Conservation (phyloP, 2,113 vertebrate species). For the Chlamydotis undulata region DNA sequence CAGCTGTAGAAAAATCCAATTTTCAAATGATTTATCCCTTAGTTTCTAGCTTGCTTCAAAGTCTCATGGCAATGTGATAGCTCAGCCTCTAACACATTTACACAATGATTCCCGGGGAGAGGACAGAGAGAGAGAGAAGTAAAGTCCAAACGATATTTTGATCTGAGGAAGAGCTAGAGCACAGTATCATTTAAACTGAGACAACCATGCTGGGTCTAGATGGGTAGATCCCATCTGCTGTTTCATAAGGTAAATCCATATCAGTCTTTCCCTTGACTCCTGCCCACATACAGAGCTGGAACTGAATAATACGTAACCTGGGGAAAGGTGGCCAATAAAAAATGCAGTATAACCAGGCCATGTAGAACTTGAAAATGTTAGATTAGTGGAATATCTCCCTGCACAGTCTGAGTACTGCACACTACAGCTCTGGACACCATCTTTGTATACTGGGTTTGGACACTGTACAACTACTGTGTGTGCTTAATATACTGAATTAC, state of each 20-base stretch:
- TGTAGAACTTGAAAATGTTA: background rate
- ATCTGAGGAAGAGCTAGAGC: background rate
- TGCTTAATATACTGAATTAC: background rate
- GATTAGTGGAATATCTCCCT: background rate
- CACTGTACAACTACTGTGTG: background rate
- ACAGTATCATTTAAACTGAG: background rate
- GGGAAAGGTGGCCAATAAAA: slow-evolving; percentile 15
- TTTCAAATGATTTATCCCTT: background rate
- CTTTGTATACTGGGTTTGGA: background rate
- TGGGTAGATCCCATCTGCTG: background rate
- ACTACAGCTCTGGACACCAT: background rate
- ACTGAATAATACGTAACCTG: slow-evolving; percentile 32
- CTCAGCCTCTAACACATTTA: background rate
- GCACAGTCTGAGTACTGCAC: background rate
- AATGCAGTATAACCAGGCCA: background rate
- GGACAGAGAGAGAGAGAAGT: background rate
- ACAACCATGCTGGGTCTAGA: background rate
- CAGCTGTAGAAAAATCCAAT: background rate
- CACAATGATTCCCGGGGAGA: background rate
- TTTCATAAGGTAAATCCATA: slow-evolving; percentile 25
- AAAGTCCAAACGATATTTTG: background rate
- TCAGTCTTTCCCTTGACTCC: background rate
- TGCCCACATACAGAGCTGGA: background rate
- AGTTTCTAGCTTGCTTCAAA: background rate
- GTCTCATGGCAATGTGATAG: background rate